Base-by-base conservation (phyloP, 2,888 invertebrate genomes). In the Campoletis raptor region DNA sequence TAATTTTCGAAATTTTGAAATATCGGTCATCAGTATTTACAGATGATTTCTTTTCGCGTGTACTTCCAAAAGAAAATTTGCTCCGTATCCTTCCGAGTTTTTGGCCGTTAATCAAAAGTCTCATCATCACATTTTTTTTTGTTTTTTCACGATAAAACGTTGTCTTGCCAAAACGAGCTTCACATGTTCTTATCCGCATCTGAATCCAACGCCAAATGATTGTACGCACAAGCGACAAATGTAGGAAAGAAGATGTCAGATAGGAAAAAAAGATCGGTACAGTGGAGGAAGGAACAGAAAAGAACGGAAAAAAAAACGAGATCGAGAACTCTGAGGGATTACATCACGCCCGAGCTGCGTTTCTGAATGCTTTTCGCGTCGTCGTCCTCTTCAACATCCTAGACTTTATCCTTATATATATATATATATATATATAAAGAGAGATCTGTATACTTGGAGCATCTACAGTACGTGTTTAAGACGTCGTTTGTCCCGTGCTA, bases 381-480 rank as follows among this genome's bases (percentile, higher is more conserved):
- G 57, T 83, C 81, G 48, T 72, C 57, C 76, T 80, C 80, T 81
- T 77, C 80, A 54, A 67, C 40, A 74, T 83, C 48, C 74, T 83
- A 37, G 42, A 54, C 42, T 54, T 24, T 78, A 67, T 48, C 64
- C 48, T 64, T 42, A 42, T 42, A 45, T 64, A 73, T 54, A 52
- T 54, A 54, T 52, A 18, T 64, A 64, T 30, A 54, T 72, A 54
- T 54, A 57, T 57, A 40, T 54, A 67, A 78, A 73, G 36, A 77
- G 61, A 52, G 37, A 37, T 24, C 67, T 73, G 69, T 82, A 82
- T 54, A 79, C 80, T 67, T 42, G 80, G 45, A 76, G 76, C 66
- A 70, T 72, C 70, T 52, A 64, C 67, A 67, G 83, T 85, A 85
- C 87, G 87, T 87, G 87, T 87, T 87, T 83, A 85, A 82, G 85